Evolutionary conservation across 2,113 vertebrate species (phyloP).

Genomic region (Tachysurus fulvidraco): DNA sequence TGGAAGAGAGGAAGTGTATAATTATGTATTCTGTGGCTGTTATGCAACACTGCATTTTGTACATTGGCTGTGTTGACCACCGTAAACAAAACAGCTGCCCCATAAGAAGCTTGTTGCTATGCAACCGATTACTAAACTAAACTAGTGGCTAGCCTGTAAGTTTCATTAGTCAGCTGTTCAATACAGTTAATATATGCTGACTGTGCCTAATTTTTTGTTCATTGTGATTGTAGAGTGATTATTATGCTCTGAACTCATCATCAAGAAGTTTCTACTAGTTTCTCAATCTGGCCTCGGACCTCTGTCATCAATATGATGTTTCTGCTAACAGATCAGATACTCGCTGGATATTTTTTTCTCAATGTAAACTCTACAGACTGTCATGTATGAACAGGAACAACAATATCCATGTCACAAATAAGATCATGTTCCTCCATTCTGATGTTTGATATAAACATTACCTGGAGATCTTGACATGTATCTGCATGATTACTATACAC

Average conservation of each 20-base stretch:
- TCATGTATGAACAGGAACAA: not conserved
- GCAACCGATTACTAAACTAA: not conserved
- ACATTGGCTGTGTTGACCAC: not conserved
- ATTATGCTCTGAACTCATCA: not conserved
- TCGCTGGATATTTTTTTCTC: not conserved
- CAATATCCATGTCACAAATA: no score
- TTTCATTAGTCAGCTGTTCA: not conserved
- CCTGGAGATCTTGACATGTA: no score
- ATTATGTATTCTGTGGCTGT: not conserved
- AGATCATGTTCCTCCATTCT: no score
- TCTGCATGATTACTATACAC: no score
- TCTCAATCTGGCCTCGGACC: not conserved
- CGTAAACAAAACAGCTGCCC: not conserved
- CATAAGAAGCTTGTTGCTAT: not conserved
- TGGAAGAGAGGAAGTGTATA: not conserved
- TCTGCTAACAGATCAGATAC: not conserved
- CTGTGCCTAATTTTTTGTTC: not conserved
- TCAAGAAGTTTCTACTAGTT: not conserved
- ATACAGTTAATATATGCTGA: not conserved
- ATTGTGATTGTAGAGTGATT: not conserved
- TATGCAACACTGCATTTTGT: not conserved
- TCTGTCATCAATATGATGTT: not conserved
- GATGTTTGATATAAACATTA: no score
- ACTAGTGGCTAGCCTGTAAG: not conserved
- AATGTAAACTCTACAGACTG: not conserved